phyloP scores from a whole-genome alignment of 2,888 invertebrate species.

The Gerris lacustris region DNA sequence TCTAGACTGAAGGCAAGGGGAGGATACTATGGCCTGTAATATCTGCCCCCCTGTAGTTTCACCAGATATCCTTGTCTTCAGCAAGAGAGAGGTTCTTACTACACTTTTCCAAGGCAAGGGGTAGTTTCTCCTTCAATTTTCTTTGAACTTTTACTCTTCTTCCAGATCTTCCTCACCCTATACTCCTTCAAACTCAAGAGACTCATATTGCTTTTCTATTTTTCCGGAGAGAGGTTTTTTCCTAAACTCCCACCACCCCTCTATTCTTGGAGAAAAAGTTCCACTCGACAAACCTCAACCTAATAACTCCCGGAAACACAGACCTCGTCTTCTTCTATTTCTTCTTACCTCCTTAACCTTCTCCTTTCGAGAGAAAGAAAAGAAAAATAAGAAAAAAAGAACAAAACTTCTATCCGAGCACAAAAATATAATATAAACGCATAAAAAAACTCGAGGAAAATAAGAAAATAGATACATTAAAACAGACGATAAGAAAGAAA shows the following conservation, averaged over 20 bases:
- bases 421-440: too few relatives aligned
- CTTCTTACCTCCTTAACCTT: too few relatives aligned
- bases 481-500: too few relatives aligned
- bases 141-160: not conserved
- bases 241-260: not conserved
- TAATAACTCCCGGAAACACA: slow-evolving; percentile 3
- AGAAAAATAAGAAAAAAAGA: too few relatives aligned
- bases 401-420: too few relatives aligned
- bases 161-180: not conserved
- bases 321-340: not conserved
- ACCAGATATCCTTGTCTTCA: not conserved
- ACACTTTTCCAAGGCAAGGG: not conserved
- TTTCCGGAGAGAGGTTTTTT: not conserved
- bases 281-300: not conserved
- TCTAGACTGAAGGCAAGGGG: not conserved
- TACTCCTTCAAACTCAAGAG: not conserved
- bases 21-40: not conserved
- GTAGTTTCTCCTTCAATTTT: not conserved
- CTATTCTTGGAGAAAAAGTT: not conserved
- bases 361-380: too few relatives aligned
- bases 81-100: not conserved
- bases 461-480: too few relatives aligned
- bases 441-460: too few relatives aligned
- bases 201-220: slow-evolving; percentile 5
- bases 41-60: not conserved